Base-by-base conservation (phyloP, 2,888 invertebrate species). In the Trissonchulus latispiculum region DNA sequence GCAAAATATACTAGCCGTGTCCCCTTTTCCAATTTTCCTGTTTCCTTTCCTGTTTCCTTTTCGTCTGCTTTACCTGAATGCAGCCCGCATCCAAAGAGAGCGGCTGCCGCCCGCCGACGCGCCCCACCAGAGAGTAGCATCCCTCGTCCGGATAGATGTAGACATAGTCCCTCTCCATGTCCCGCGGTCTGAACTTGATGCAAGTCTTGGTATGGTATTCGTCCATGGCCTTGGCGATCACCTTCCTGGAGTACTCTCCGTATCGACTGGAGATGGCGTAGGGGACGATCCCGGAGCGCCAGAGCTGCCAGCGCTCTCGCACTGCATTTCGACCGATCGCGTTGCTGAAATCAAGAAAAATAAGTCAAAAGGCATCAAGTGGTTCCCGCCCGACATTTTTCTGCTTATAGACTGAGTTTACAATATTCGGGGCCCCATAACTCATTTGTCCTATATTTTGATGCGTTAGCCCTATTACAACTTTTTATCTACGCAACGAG, bases 91-190 rank as follows among this genome's bases (percentile, higher is more conserved):
- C 81, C 48, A 81, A 74, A 0, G 80, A 80, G n/a, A 81, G 18
- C 8, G 89, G 86, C 83, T 90, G 90, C 1, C 88, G 86, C 0
- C 90, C 90, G 0, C 90, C 90, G 64, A 86, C 86, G 77, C 87
- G 85, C 0, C 91, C 90, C 1, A 91, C 89, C 77, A 88, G 89
- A 0, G 90, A 90, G 88, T 90, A 90, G 81, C 91, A 91, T 23
- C 90, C 89, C 0, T 87, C 84, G 61, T 84, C 84, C 8, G 83
- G 83, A 79, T 87, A 86, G 74, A 89, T 85, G 33, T 85, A 83
- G 1, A 90, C 82, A 81, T 87, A 89, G 79, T 88, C 86, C 1
- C 76, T 72, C 23, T 36, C 33, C 79, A 77, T 84, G 76, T 85
- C 83, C 66, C 86, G 83, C 75, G 88, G 87, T 0, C 87, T 85